phyloP scores from a whole-genome alignment of 2,888 invertebrate genomes.

The Abrostola triplasia region DNA sequence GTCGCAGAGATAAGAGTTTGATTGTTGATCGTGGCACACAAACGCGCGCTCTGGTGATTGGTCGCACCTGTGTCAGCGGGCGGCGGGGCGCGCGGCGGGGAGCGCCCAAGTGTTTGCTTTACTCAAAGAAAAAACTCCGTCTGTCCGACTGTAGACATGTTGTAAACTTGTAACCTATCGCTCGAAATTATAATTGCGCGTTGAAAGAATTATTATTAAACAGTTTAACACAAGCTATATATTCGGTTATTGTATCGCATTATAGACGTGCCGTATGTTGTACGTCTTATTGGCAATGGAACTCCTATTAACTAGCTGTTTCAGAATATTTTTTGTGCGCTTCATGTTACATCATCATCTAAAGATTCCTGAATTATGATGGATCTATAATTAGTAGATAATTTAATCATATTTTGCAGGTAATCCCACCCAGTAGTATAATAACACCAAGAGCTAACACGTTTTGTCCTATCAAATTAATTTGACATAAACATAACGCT shows the following conservation, averaged over 20 bases:
- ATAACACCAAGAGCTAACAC: too few relatives aligned
- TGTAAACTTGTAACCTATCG: conserved; percentile 65
- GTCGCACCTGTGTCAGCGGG: conserved; percentile 74
- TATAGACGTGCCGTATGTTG: conserved; percentile 27
- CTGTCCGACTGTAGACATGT: conserved; percentile 64
- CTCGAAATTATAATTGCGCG: conserved; percentile 61
- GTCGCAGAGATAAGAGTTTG: conserved; percentile 66
- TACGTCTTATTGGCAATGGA: conserved; percentile 27
- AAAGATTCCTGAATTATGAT: too few relatives aligned
- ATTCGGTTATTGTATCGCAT: conserved; percentile 52
- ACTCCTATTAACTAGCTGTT: conserved; percentile 31
- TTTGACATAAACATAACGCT: too few relatives aligned
- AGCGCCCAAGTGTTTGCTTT: conserved; percentile 47
- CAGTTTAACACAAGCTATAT: conserved; percentile 53
- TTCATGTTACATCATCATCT: neutral
- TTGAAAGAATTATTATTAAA: conserved; percentile 60
- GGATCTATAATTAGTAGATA: too few relatives aligned
- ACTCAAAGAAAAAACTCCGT: conserved; percentile 71
- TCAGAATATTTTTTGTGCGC: conserved; percentile 17
- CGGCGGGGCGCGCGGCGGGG: conserved; percentile 47
- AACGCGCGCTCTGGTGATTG: conserved; percentile 70
- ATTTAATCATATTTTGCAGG: too few relatives aligned
- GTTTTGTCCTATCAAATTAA: too few relatives aligned
- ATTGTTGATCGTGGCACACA: conserved; percentile 68
- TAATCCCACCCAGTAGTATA: too few relatives aligned